Percentiles rank a stretch among this genome's conserved stretches.
Evolutionary conservation across 2,113 vertebrate species (phyloP).

Genomic region (Hippocampus mohnikei): DNA sequence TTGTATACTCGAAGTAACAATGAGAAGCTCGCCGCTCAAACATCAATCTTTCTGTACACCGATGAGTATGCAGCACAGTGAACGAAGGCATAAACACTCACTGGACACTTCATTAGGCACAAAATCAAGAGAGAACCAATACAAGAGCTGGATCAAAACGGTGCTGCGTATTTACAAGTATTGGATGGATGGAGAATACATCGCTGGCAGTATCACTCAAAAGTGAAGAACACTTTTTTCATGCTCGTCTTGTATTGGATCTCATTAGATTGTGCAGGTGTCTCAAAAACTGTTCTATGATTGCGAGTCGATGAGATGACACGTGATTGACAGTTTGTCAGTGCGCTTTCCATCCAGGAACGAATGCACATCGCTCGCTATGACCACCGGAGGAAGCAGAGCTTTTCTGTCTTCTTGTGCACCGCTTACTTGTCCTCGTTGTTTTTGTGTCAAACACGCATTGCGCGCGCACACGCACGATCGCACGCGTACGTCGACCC

Average conservation of each 20-base stretch:
- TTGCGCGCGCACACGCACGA: neutral
- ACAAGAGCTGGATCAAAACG: neutral
- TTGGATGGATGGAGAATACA: too few relatives aligned
- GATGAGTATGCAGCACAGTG: slow-evolving; percentile 5
- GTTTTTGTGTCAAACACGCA: slow-evolving; percentile 23
- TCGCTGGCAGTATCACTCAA: neutral
- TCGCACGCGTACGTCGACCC: neutral
- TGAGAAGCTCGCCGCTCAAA: neutral
- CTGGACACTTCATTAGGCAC: neutral
- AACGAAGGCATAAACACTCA: slow-evolving; percentile 4
- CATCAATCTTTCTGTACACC: slow-evolving; percentile 2
- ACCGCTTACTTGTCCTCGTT: slow-evolving; percentile 20
- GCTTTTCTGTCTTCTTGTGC: slow-evolving; percentile 15
- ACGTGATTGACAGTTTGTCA: slow-evolving; percentile 37
- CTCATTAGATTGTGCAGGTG: neutral
- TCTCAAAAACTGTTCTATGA: slow-evolving; percentile 7
- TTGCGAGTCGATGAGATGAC: slow-evolving; percentile 18
- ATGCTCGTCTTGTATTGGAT: neutral
- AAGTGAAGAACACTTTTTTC: neutral
- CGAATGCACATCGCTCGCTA: slow-evolving; percentile 8
- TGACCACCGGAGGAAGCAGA: slow-evolving; percentile 14
- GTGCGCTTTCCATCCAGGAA: slow-evolving; percentile 14
- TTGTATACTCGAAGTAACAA: slow-evolving; percentile 1
- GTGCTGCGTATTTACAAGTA: neutral
- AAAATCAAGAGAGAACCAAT: neutral